Percentiles rank a stretch among this genome's conserved stretches.
Conservation (phyloP, 2,113 vertebrate genomes). For the Ancistrus triradiatus region DNA sequence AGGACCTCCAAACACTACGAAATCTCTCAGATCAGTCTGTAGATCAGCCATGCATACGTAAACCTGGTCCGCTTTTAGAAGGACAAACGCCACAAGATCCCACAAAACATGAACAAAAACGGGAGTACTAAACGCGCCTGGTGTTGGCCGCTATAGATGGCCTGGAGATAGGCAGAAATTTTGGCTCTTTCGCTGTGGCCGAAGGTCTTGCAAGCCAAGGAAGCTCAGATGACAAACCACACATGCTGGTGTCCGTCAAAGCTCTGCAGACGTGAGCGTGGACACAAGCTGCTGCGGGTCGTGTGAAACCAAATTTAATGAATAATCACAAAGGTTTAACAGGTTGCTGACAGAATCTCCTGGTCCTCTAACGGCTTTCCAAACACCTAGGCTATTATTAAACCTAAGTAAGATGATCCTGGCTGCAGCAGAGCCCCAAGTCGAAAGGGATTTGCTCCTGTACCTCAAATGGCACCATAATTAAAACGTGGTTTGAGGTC, state of each 20-base stretch:
- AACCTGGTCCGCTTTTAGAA: constrained; percentile 17
- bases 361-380: constrained; percentile 11
- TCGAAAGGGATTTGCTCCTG: background rate
- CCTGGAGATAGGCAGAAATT: constrained; percentile 11
- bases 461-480: background rate
- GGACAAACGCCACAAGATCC: constrained; percentile 16
- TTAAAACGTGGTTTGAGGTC: too few relatives aligned
- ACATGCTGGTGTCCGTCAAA: constrained; percentile 45
- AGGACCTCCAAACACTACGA: background rate
- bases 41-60: background rate
- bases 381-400: background rate
- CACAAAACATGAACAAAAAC: constrained; percentile 46
- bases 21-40: background rate
- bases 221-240: constrained; percentile 38
- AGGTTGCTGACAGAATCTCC: too few relatives aligned
- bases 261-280: background rate
- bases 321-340: too few relatives aligned
- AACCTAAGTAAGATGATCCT: constrained; percentile 3
- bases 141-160: constrained; percentile 19
- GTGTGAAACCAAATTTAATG: too few relatives aligned
- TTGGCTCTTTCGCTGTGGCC: constrained; percentile 7
- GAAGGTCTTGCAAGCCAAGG: constrained; percentile 17
- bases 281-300: background rate
- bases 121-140: constrained; percentile 53
- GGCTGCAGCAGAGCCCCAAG: background rate